These are phyloP conservation scores for Lophius piscatorius DNA, from an alignment of 2,113 vertebrate species.

Conservation along the genomic window DNA sequence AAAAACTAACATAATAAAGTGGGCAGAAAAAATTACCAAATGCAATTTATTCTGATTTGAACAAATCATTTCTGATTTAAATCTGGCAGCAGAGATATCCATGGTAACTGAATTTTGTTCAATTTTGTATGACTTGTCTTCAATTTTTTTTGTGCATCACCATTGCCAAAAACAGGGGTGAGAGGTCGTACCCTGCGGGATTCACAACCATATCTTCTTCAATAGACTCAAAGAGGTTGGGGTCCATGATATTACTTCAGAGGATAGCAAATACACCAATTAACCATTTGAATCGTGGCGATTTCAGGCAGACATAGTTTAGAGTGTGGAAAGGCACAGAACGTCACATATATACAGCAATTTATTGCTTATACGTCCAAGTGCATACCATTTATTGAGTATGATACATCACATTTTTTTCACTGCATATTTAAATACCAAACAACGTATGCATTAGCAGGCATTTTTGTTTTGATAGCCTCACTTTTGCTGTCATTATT, in stretches of 20 bases:
- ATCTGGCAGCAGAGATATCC: constrained; percentile 50
- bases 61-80: constrained; percentile 67
- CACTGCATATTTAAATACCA: neutral
- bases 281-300: constrained; percentile 18
- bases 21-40: constrained; percentile 74
- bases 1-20: constrained; percentile 63
- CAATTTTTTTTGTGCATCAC: neutral
- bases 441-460: neutral
- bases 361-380: neutral
- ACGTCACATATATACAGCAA: neutral
- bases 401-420: constrained; percentile 8
- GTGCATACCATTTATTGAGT: neutral
- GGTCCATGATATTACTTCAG: constrained; percentile 21
- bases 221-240: neutral
- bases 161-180: neutral
- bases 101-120: constrained; percentile 36
- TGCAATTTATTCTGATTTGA: constrained; percentile 74
- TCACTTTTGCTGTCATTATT: neutral
- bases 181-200: neutral
- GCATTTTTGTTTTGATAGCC: neutral
- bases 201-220: constrained; percentile 7
- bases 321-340: constrained; percentile 4
- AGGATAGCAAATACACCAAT: constrained; percentile 4
- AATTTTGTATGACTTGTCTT: constrained; percentile 8
- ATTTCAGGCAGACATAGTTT: constrained; percentile 12